Percentiles rank a stretch among this genome's conserved stretches.
phyloP scores from a whole-genome alignment of 2,888 invertebrate genomes.

The Brachylomia viminalis region DNA sequence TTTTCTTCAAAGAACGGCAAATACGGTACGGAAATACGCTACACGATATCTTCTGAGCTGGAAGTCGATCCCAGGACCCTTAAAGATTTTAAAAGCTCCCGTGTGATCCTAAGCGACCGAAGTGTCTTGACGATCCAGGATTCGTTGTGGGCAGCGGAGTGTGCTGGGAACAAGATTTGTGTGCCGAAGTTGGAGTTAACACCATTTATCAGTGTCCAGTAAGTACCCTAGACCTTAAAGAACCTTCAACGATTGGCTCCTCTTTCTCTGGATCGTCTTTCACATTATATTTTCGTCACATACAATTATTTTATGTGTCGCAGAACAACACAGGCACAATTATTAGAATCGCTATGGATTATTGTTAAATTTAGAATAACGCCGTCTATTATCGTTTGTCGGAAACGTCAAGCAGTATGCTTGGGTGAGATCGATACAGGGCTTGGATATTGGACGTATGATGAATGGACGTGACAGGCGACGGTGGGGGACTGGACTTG shows the following conservation, averaged over 20 bases:
- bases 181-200: conserved; percentile 62
- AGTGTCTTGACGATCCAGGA: conserved; percentile 59
- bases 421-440: no score
- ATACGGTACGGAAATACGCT: conserved; percentile 69
- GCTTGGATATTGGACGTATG: no score
- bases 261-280: background rate
- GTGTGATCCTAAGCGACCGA: conserved; percentile 69
- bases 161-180: conserved; percentile 62
- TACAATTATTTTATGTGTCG: no score
- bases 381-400: no score
- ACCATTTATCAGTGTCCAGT: conserved; percentile 56
- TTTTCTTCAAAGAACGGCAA: conserved; percentile 63
- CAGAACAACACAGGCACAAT: no score
- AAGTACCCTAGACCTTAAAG: conserved; percentile 34
- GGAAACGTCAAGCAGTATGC: no score
- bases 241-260: background rate
- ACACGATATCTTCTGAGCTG: conserved; percentile 67
- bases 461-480: no score
- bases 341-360: no score
- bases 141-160: conserved; percentile 69
- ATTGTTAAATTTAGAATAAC: no score
- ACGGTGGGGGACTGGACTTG: no score
- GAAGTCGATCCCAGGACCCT: conserved; percentile 53
- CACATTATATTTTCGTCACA: background rate
- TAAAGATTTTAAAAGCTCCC: conserved; percentile 47